A percentile compares a stretch with the other conserved stretches of the same genome.
Conservation (phyloP, 2,113 vertebrate species). For the Crotalus viridis region DNA sequence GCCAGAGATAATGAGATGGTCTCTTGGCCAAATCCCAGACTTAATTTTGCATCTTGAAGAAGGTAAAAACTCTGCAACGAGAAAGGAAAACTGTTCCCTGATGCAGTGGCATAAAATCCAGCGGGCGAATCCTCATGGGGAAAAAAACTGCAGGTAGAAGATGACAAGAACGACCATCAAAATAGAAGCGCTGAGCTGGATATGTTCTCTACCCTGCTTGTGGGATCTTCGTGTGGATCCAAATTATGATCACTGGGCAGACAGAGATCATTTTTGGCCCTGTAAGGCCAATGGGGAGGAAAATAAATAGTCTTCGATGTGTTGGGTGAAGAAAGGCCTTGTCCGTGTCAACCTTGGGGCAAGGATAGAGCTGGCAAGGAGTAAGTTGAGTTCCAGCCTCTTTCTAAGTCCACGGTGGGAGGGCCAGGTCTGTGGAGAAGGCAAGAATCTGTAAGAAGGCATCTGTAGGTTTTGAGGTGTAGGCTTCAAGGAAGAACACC, state of each 20-base stretch:
- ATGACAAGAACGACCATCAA: neutral
- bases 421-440: neutral
- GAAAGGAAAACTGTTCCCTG: neutral
- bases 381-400: neutral
- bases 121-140: fast-evolving
- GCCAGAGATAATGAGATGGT: neutral
- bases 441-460: neutral
- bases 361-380: too few relatives aligned
- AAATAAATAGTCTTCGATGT: neutral
- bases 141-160: neutral
- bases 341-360: too few relatives aligned
- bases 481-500: neutral
- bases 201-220: neutral
- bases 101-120: too few relatives aligned
- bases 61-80: neutral
- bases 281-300: neutral
- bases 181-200: neutral
- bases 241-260: neutral
- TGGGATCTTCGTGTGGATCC: neutral
- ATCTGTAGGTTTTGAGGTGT: neutral
- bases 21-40: neutral
- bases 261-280: neutral
- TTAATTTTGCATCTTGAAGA: neutral
- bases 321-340: neutral
- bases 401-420: neutral